Conservation (phyloP, 2,888 invertebrate species). For the Strigamia maritima region DNA sequence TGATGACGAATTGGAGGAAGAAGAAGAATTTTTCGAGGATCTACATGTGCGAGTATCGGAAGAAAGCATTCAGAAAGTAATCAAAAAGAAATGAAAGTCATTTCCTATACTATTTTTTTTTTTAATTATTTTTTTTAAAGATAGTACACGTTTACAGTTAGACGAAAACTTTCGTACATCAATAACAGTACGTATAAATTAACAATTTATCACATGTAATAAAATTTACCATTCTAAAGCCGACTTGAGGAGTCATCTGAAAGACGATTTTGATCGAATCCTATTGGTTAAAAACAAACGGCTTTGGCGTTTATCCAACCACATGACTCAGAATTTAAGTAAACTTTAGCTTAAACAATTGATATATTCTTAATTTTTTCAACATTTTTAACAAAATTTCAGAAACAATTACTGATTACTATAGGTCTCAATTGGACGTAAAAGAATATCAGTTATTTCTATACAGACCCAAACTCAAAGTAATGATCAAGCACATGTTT, state of each 20-base stretch:
- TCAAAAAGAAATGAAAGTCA: too few relatives aligned
- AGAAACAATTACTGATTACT: neutral
- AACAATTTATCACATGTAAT: neutral
- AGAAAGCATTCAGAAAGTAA: neutral
- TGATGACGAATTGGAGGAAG: neutral
- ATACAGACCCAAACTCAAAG: constrained; percentile 12
- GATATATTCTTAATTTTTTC: neutral
- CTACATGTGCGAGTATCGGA: neutral
- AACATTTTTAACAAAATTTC: neutral
- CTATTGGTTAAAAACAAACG: constrained; percentile 19
- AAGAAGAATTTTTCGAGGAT: neutral
- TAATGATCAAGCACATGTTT: constrained; percentile 7
- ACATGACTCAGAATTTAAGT: constrained; percentile 22
- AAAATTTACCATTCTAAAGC: neutral
- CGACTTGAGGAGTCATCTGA: neutral
- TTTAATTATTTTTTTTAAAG: neutral
- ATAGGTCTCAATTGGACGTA: neutral
- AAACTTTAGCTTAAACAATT: neutral
- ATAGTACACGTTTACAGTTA: neutral
- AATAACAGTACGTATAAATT: neutral
- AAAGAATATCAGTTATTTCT: constrained; percentile 6
- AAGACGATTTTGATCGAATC: constrained; percentile 12
- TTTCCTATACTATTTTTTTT: too few relatives aligned
- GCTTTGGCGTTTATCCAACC: neutral
- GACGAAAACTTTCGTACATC: neutral